Conservation (phyloP, 2,888 invertebrate species). For the Embidobia sp. region DNA sequence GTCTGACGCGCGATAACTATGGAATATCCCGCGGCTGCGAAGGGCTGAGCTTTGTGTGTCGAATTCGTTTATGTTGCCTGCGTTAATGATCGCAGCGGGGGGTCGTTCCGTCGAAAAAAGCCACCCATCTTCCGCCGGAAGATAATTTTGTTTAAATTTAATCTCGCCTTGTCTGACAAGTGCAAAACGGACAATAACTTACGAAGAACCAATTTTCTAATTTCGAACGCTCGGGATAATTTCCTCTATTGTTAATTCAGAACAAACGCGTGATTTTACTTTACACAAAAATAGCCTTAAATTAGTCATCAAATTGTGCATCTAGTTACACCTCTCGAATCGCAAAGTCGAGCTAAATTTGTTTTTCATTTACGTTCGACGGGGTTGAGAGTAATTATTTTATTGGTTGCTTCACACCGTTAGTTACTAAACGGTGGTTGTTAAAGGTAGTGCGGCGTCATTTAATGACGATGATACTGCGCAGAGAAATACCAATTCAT, state of each 20-base stretch:
- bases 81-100: conserved; percentile 12
- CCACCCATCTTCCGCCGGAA: background rate
- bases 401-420: background rate
- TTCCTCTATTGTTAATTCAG: too few relatives aligned
- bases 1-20: conserved; percentile 48
- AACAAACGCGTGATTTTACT: too few relatives aligned
- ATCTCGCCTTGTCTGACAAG: background rate
- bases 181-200: too few relatives aligned
- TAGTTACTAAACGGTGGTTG: conserved; percentile 12
- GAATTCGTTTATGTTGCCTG: conserved; percentile 25
- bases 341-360: background rate
- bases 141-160: too few relatives aligned
- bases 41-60: conserved; percentile 35
- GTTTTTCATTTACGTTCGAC: background rate
- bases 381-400: background rate
- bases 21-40: conserved; percentile 34
- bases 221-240: too few relatives aligned
- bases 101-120: background rate
- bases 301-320: too few relatives aligned
- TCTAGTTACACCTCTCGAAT: background rate
- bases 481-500: conserved; percentile 21
- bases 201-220: too few relatives aligned
- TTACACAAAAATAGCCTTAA: too few relatives aligned
- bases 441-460: conserved; percentile 22
- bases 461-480: conserved; percentile 29